These are phyloP conservation scores for zebrafish (Danio rerio) DNA, from an alignment of 2,113 vertebrate genomes.

Conservation along the genomic window DNA sequence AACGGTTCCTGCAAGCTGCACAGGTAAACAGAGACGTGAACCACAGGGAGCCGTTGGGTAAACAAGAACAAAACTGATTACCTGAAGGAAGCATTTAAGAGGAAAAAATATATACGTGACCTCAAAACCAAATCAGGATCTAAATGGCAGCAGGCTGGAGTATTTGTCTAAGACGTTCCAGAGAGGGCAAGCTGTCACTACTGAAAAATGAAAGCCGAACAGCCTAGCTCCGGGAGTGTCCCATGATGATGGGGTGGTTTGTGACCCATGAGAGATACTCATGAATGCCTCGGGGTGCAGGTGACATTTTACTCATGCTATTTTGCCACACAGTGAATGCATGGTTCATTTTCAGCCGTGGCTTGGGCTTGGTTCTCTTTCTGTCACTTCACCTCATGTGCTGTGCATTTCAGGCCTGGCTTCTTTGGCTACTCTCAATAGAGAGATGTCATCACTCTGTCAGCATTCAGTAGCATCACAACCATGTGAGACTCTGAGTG, in stretches of 20 bases:
- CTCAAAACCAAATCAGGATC: conserved; percentile 15
- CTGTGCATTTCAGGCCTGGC: not conserved
- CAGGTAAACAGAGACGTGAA: conserved; percentile 1
- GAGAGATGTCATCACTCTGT: conserved; percentile 40
- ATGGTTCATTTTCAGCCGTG: conserved; percentile 60
- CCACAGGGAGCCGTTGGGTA: not conserved
- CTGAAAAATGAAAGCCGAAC: conserved; percentile 43
- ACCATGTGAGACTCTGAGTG: not conserved
- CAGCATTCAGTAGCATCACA: conserved; percentile 25
- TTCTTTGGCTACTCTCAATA: conserved; percentile 8
- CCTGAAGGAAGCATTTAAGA: conserved; percentile 9
- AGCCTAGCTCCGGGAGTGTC: conserved; percentile 18
- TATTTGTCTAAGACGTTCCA: conserved; percentile 38
- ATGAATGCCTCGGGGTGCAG: conserved; percentile 62
- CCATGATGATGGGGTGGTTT: conserved; percentile 7
- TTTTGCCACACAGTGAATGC: conserved; percentile 58
- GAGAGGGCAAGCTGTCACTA: conserved; percentile 42
- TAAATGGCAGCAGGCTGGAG: conserved; percentile 29
- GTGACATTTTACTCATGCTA: conserved; percentile 71
- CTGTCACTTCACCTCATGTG: conserved; percentile 39
- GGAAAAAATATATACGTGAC: conserved; percentile 30
- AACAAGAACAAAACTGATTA: conserved; percentile 21
- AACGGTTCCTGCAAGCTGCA: not conserved
- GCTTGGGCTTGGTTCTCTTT: conserved; percentile 55
- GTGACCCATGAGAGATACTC: conserved; percentile 53